phyloP scores from a whole-genome alignment of 2,797 vertebrate species.

The Neostethus bicornis region DNA sequence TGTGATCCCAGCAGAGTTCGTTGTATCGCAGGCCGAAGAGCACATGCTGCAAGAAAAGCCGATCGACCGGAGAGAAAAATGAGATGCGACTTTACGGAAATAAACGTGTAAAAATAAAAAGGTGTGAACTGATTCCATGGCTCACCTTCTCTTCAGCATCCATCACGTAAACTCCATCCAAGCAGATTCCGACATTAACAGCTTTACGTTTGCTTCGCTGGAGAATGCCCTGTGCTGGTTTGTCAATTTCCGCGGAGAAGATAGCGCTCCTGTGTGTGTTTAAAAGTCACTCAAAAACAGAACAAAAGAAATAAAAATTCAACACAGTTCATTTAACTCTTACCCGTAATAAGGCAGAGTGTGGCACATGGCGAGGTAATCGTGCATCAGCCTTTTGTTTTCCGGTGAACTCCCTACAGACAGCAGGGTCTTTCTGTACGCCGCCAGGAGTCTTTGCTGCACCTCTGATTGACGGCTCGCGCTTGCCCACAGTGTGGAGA shows the following conservation, averaged over 20 bases:
- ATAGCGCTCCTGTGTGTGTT: conserved; percentile 78
- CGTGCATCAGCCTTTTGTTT: conserved; percentile 71
- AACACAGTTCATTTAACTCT: conserved; percentile 18
- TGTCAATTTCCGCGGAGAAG: conserved; percentile 89
- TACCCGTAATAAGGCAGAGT: conserved; percentile 90
- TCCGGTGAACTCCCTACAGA: conserved; percentile 58
- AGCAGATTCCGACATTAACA: conserved; percentile 87
- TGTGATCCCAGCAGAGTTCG: conserved; percentile 94
- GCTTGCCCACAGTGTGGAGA: conserved; percentile 83
- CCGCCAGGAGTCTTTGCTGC: conserved; percentile 84
- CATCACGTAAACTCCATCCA: conserved; percentile 92
- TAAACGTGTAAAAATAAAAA: background rate
- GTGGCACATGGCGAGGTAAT: conserved; percentile 89
- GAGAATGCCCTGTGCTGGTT: conserved; percentile 86
- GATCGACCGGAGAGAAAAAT: background rate
- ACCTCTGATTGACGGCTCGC: conserved; percentile 75
- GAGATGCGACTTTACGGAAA: background rate
- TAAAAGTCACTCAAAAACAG: background rate
- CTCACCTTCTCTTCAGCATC: conserved; percentile 90
- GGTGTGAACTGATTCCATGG: background rate
- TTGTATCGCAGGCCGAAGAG: conserved; percentile 87
- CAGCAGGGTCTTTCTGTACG: conserved; percentile 78
- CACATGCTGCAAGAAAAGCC: conserved; percentile 79
- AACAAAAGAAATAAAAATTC: background rate
- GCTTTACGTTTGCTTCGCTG: conserved; percentile 86